Evolutionary conservation across 2,113 vertebrate species (phyloP).

Genomic region (Petrocephalus zakoni): DNA sequence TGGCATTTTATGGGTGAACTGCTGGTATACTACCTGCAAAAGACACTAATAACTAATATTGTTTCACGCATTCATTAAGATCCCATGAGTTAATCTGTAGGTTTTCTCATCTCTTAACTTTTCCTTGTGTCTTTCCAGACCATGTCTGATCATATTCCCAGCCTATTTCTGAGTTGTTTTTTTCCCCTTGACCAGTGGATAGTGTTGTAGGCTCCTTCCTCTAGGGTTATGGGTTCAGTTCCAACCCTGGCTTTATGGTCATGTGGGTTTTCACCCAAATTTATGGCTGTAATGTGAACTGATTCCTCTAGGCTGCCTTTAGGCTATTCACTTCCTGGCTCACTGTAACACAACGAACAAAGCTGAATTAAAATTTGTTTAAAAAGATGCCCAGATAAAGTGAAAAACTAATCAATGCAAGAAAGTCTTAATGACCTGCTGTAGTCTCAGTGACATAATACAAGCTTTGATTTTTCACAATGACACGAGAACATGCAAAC

Average conservation of each 20-base stretch:
- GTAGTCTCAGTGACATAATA: not conserved
- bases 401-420: not conserved
- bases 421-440: not conserved
- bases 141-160: not conserved
- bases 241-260: not conserved
- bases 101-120: too few relatives aligned
- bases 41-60: not conserved
- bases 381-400: not conserved
- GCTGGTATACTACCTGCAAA: not conserved
- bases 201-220: not conserved
- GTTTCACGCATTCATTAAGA: not conserved
- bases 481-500: not conserved
- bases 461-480: not conserved
- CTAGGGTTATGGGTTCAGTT: not conserved
- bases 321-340: not conserved
- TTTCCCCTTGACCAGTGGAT: not conserved
- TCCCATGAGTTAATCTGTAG: too few relatives aligned
- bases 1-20: not conserved
- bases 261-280: not conserved
- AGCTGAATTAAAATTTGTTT: not conserved
- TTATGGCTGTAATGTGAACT: not conserved
- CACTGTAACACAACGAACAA: not conserved
- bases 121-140: not conserved
- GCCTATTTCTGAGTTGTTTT: not conserved
- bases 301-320: not conserved